Percentiles rank a stretch among this genome's conserved stretches.
phyloP scores from a whole-genome alignment of 2,113 vertebrate species.

The Menura novaehollandiae region DNA sequence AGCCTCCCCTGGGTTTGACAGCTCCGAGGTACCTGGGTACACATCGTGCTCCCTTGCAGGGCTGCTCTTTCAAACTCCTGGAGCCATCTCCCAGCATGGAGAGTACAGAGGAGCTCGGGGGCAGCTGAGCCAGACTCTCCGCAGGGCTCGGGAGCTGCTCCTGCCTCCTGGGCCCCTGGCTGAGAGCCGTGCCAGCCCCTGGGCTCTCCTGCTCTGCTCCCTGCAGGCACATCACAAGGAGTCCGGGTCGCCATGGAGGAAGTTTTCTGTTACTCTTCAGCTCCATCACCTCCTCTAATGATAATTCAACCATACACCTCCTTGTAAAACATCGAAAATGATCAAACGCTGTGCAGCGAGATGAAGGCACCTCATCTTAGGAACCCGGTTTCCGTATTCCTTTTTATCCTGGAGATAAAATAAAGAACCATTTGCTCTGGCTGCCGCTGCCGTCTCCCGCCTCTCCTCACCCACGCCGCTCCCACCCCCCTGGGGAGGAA shows the following conservation, averaged over 20 bases:
- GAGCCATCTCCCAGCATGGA: not conserved
- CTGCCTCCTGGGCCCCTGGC: not conserved
- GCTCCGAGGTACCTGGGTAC: not conserved
- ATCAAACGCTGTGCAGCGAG: conserved; percentile 53
- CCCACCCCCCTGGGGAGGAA: not conserved
- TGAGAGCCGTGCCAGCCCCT: accelerated
- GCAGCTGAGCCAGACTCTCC: not conserved
- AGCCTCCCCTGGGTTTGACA: not conserved
- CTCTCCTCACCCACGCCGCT: not conserved
- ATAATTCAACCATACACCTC: conserved; percentile 57
- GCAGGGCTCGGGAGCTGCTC: not conserved
- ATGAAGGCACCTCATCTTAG: conserved; percentile 59
- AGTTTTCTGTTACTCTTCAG: conserved; percentile 33
- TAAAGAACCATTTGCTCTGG: conserved; percentile 48
- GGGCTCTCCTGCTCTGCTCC: not conserved
- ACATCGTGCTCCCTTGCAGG: accelerated
- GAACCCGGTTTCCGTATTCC: conserved; percentile 51
- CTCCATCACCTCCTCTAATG: conserved; percentile 43
- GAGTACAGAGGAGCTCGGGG: not conserved
- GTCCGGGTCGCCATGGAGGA: not conserved
- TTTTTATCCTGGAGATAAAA: conserved; percentile 68
- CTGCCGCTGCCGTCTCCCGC: not conserved
- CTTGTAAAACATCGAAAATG: conserved; percentile 59
- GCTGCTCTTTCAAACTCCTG: not conserved
- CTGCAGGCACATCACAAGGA: not conserved